A percentile compares a stretch with the other conserved stretches of the same genome.
Conservation (phyloP, 2,797 vertebrate genomes). For the Coranthus polyacanthus region DNA sequence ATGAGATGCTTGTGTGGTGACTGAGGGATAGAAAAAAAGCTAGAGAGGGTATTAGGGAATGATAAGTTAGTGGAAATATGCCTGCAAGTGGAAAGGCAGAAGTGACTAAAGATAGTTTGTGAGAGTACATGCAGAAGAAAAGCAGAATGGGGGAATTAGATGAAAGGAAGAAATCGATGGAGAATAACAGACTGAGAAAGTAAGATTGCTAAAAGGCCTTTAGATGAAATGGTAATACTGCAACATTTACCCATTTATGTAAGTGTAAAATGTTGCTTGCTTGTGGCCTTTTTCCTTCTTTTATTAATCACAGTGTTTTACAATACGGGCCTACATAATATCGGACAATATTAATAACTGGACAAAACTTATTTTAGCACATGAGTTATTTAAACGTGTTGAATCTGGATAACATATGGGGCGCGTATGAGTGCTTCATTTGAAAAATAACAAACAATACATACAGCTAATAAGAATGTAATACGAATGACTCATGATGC, state of each 20-base stretch:
- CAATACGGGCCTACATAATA: background rate
- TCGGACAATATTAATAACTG: background rate
- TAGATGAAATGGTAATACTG: slow-evolving; percentile 60
- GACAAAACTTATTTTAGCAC: background rate
- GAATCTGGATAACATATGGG: slow-evolving; percentile 2
- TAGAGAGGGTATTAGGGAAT: slow-evolving; percentile 34
- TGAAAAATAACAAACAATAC: background rate
- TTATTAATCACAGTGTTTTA: background rate
- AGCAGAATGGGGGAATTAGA: slow-evolving; percentile 1
- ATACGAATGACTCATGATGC: background rate
- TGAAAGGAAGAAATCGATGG: slow-evolving; percentile 28
- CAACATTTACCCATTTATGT: slow-evolving; percentile 20
- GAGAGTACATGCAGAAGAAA: slow-evolving; percentile 1
- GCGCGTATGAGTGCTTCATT: too few species aligned
- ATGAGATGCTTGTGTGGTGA: slow-evolving; percentile 29
- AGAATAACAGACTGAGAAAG: slow-evolving; percentile 46
- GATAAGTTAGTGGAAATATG: slow-evolving; percentile 32
- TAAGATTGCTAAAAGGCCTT: slow-evolving; percentile 56
- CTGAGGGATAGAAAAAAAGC: slow-evolving; percentile 22
- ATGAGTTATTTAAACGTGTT: background rate
- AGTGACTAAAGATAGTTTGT: slow-evolving; percentile 30
- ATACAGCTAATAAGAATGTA: too few species aligned
- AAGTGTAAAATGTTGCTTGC: too few species aligned
- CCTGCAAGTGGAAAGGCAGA: slow-evolving; percentile 27
- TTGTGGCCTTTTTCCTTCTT: background rate